Conservation (phyloP, 2,113 vertebrate genomes). For the Collichthys lucidus region DNA sequence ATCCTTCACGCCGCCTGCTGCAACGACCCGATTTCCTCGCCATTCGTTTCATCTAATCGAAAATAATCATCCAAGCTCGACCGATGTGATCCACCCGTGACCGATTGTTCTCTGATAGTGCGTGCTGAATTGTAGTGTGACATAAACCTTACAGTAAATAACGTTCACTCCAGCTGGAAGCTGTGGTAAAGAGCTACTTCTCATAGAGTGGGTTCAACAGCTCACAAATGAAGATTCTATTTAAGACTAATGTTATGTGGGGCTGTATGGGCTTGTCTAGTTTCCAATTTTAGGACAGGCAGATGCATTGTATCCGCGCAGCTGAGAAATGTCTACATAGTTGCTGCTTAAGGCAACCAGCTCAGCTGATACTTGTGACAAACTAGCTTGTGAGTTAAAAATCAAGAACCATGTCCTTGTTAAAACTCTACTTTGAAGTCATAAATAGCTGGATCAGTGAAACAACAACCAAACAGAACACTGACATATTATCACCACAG, state of each 20-base stretch:
- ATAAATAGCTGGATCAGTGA: too few species aligned
- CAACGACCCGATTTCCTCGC: slow-evolving; percentile 27
- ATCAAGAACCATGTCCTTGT: neutral
- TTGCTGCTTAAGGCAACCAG: neutral
- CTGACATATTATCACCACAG: neutral
- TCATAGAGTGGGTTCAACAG: neutral
- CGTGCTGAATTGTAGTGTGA: neutral
- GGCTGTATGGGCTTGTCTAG: neutral
- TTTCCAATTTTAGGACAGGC: slow-evolving; percentile 5
- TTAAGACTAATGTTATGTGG: neutral
- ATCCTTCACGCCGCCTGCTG: slow-evolving; percentile 43
- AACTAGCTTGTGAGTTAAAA: neutral
- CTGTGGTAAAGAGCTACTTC: neutral
- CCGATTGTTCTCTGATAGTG: slow-evolving; percentile 18
- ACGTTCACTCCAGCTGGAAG: neutral
- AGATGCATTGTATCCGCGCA: neutral
- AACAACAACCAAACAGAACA: neutral
- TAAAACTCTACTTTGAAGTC: neutral
- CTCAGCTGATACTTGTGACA: neutral
- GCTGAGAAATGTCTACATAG: neutral
- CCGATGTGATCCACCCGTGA: slow-evolving; percentile 25
- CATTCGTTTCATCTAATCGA: slow-evolving; percentile 31
- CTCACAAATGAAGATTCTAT: neutral
- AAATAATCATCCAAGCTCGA: slow-evolving; percentile 39
- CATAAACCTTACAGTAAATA: neutral